Base-by-base conservation (phyloP, 2,888 invertebrate genomes). In the Drosophila quinaria region DNA sequence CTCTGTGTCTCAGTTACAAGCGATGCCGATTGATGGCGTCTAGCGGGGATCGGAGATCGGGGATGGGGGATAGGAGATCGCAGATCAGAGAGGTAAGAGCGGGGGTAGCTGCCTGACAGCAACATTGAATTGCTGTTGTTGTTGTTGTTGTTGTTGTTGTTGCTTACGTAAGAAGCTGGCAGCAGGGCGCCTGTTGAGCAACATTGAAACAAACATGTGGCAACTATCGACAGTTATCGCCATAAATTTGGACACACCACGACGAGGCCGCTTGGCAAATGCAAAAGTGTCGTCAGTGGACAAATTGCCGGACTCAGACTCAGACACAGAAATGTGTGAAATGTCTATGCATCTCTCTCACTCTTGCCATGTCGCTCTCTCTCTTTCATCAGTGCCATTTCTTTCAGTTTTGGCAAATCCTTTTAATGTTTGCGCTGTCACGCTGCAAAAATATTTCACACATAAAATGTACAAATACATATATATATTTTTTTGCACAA, bases 351-450 rank as follows among this genome's bases (percentile, higher is more conserved):
- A 15, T 8, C 47, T 10, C 11, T 10, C 50, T 49, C 49, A 4
- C 19, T 19, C 11, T 5, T 13, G 51, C 50, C 33, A 50, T 39
- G 52, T 9, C 22, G 35, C 55, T 4, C 35, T 10, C 13, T 6
- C 44, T 39, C 44, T n/a, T 13, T 51, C 31, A 47, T 70, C 61
- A 41, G 68, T 79, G 78, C 63, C 72, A 76, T 75, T 80, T 80
- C 47, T 47, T 31, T 55, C 42, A 17, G 10, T 29, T 84, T 84
- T 85, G 69, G 87, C 88, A 92, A 92, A 92, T 92, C 92, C 92
- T 85, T 82, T 84, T 75, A 91, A 91, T 92, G 87, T 91, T 91
- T 92, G 92, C 92, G 86, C 65, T 84, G 91, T 86, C 92, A 92
- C 92, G 92, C 87, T 90, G 80, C 85, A 86, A 84, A 86, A 90